Evolutionary conservation across 2,888 invertebrate species (phyloP), one percentile per base, ranked within the genome.

Genomic region (Noctua pronuba): DNA sequence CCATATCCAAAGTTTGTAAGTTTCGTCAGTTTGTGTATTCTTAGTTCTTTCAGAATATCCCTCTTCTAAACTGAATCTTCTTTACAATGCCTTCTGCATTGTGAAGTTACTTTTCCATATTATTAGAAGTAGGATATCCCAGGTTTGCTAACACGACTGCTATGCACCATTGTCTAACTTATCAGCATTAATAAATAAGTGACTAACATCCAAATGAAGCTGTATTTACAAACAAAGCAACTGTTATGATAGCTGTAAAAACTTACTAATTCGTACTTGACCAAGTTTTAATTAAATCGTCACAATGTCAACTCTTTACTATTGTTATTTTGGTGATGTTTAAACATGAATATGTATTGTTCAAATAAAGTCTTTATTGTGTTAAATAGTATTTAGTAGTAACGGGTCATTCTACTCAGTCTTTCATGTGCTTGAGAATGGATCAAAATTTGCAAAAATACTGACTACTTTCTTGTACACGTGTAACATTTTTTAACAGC

Each of bases 211-310:
- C n/a, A n/a, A 64, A 80, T 64, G 6, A 75, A 28, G 21, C 41
- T 35, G 41, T 80, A 67, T 76, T 73, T 80, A 70, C 28, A 80
- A 68, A 73, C 73, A 74, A 81, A 60, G 31, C 28, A 64, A 68
- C 67, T 24, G 71, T 73, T 74, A 70, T 31, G 24, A 13, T 80
- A 75, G 64, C 62, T 64, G 71, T 73, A 55, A 58, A 75, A 75
- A 49, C 18, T 18, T 58, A 60, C 41, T n/a, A 60, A 65, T 74
- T 81, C 24, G 55, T 52, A 71, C 49, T 70, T 77, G 82, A 72
- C 69, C 49, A 75, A 58, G 67, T 68, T 84, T 73, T 31, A 35
- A 71, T 66, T 64, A 52, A 62, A 65, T 18, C n/a, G 41, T 76
- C 58, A 76, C 55, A 62, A 58, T 67, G 44, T 52, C 62, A 41